Base-by-base conservation (phyloP, 2,113 vertebrate genomes). In the Pteruthius melanotis region DNA sequence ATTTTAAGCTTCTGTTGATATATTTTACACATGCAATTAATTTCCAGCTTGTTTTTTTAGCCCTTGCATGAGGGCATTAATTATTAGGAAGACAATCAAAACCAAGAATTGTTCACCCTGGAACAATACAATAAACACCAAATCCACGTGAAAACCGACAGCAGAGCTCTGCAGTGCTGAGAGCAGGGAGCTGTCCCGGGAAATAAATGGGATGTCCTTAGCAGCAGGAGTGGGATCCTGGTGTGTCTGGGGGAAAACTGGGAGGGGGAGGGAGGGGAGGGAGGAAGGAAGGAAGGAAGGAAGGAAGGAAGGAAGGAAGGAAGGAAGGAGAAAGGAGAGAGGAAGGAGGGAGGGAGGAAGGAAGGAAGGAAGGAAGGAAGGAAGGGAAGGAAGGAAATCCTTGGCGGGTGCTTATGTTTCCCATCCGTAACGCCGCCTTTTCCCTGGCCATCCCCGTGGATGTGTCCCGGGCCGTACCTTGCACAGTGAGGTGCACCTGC, bases 401-500 rank as follows among this genome's bases (percentile, higher is more conserved):
- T 42, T 42, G 40, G 5, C n/a, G n/a, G n/a, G n/a, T n/a, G n/a
- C 31, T 63, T 7, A 7, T 2, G 30, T 23, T 33, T 12, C 63
- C 30, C 63, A 23, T 14, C 27, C 39, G 0, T 7, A 42, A 10
- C 61, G 9, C 61, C 15, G 39, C 11, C 0, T 15, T 21, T 7
- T 10, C 61, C 39, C 39, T 10, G 17, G 37, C 60, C 60, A 15
- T 7, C 9, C 39, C 19, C 39, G 5, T 1, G 28, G 60, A 4
- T 15, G 6, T 4, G 27, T 8, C 61, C 28, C 63, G 4, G 30
- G 14, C 61, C 42, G 15, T 65, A 84, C 99, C 99, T 97, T 99
- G 99, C 89, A 99, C 99, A 11, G 98, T 99, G 57, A 99, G 98
- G 97, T 99, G 99, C 94, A 99, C 98, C 95, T 99, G 98, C 98